Percentiles rank a stretch among this genome's conserved stretches.
phyloP scores from a whole-genome alignment of 2,113 vertebrate species.

The Austrofundulus limnaeus region DNA sequence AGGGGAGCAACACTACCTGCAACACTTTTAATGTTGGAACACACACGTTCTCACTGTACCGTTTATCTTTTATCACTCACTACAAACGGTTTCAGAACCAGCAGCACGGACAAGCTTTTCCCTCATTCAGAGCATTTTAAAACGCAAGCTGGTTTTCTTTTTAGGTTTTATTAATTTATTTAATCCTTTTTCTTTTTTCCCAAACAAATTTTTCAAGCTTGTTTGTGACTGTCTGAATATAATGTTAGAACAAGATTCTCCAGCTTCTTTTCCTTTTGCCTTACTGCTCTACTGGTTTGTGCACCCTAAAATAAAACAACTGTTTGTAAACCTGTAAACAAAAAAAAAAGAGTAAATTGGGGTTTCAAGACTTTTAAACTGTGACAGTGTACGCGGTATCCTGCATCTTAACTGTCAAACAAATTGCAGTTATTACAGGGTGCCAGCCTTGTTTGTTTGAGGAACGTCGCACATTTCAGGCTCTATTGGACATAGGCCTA shows the following conservation, averaged over 20 bases:
- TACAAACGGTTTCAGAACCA: constrained; percentile 16
- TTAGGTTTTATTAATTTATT: too few relatives aligned
- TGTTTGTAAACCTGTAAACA: constrained; percentile 18
- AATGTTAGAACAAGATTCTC: not conserved
- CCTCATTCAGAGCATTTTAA: constrained; percentile 15
- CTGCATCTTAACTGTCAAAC: constrained; percentile 10
- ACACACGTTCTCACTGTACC: not conserved
- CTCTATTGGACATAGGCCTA: constrained; percentile 1
- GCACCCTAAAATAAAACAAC: not conserved
- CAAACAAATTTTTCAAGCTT: constrained; percentile 18
- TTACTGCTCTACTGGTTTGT: constrained; percentile 1
- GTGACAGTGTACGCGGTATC: not conserved
- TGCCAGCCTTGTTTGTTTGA: not conserved
- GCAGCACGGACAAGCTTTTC: constrained; percentile 7
- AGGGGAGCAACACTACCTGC: constrained; percentile 13
- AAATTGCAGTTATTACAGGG: constrained; percentile 23
- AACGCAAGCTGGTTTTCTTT: not conserved
- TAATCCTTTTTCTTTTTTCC: not conserved
- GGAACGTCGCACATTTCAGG: constrained; percentile 9
- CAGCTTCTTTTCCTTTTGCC: not conserved
- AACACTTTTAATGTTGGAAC: constrained; percentile 30
- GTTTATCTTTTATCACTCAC: constrained; percentile 33
- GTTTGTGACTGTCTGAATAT: constrained; percentile 12
- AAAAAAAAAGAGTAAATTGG: not conserved
- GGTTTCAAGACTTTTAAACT: constrained; percentile 19